Base-by-base conservation (phyloP, 2,888 invertebrate species). In the Adineta ricciae region DNA sequence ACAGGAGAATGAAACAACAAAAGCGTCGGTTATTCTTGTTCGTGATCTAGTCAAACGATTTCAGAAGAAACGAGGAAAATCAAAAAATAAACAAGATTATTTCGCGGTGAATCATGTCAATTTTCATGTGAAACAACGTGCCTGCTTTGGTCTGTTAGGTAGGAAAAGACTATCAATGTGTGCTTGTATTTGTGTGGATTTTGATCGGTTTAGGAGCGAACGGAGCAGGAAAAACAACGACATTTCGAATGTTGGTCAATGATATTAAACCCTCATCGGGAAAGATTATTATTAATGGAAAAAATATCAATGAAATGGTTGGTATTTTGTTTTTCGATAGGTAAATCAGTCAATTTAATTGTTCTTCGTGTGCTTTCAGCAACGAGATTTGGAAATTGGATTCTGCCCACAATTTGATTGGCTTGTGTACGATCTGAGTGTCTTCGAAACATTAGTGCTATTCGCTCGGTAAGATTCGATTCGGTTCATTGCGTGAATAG, bases 81-180 rank as follows among this genome's bases (percentile, higher is more conserved):
- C 41, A 2, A 38, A 2, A 38, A 24, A 24, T 19, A 19, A 24
- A 21, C 38, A 4, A 73, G 11, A 7, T 7, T 56, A 85, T 64
- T 41, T 90, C n/a, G 91, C 92, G 3, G 92, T 92, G 7, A 90
- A 91, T 86, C 88, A 89, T 36, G 87, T 92, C 19, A 91, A 91
- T 86, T 89, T 92, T 86, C 90, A 90, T 9, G 91, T 92, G 3
- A 89, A 89, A 49, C 87, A 88, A 73, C 92, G 92, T 0, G 93
- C 94, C 92, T 95, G 95, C 90, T 95, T 95, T 88, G 95, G 95
- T 0, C 91, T 96, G 8, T 91, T 96, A 78, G 95, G 84, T 85
- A 54, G 11, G n/a, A 50, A 32, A 46, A 8, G 11, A 64, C 11
- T 4, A 32, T 32, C 32, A 7, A 27, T 64, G 5, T 16, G 27